Evolutionary conservation across 2,888 invertebrate genomes (phyloP).

Genomic region (Papilio protenor): DNA sequence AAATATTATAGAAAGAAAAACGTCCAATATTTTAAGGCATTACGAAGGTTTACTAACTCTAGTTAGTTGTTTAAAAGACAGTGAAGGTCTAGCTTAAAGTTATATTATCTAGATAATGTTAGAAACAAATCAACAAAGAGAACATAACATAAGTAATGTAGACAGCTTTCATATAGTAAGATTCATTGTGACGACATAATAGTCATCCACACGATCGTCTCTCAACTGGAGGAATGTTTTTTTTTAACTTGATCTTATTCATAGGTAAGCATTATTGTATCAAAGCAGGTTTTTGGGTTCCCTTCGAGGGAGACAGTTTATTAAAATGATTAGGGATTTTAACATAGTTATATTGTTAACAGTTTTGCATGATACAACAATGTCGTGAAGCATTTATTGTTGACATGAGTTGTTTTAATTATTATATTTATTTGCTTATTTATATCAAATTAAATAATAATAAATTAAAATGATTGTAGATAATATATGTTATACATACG

Average conservation of each 20-base stretch:
- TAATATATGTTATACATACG: no score
- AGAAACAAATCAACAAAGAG: conserved; percentile 62
- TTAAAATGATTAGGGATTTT: not conserved
- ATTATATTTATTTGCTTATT: not conserved
- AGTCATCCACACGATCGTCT: conserved; percentile 77
- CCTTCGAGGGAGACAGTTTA: not conserved
- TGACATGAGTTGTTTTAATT: not conserved
- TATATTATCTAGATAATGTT: not conserved
- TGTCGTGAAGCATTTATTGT: no score
- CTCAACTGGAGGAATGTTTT: conserved; percentile 63
- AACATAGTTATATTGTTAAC: not conserved
- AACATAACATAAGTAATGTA: conserved; percentile 53
- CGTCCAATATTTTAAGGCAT: not conserved
- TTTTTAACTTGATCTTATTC: conserved; percentile 77
- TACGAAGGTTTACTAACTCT: not conserved
- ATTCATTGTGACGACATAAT: conserved; percentile 79
- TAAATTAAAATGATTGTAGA: no score
- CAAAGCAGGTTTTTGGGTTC: conserved; percentile 51
- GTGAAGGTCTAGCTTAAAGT: not conserved
- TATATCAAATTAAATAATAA: not conserved
- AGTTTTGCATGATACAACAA: not conserved
- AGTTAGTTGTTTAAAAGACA: not conserved
- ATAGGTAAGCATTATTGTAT: conserved; percentile 78
- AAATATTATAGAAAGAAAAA: no score
- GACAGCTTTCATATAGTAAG: conserved; percentile 64